phyloP scores from a whole-genome alignment of 2,797 vertebrate genomes.

The Falco berigora region DNA sequence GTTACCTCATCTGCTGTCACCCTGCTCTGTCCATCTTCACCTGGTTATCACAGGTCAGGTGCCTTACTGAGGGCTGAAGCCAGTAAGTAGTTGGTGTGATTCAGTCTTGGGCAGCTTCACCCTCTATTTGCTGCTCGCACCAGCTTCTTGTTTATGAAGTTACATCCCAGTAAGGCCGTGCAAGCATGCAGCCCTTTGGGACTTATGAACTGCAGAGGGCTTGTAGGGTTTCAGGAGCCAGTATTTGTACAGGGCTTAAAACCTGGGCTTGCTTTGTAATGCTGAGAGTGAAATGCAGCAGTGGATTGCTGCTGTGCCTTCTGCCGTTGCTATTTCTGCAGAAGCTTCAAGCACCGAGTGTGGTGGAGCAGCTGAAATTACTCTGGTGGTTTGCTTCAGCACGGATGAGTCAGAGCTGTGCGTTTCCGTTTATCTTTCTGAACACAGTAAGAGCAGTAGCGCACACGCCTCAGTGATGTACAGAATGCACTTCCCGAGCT shows the following conservation, averaged over 20 bases:
- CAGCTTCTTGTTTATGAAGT: not conserved
- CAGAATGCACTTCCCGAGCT: not conserved
- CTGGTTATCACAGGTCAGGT: not conserved
- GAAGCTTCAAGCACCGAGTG: not conserved
- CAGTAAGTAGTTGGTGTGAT: not conserved
- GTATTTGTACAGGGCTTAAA: not conserved
- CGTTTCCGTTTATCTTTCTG: not conserved
- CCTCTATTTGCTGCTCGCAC: not conserved
- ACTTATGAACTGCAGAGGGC: not conserved
- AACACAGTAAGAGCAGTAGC: not conserved
- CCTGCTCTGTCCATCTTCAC: not conserved
- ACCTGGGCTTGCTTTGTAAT: not conserved
- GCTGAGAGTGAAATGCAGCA: not conserved
- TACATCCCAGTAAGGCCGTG: accelerated
- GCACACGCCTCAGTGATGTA: not conserved
- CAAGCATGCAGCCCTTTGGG: not conserved
- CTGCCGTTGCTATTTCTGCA: not conserved
- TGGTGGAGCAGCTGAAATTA: not conserved
- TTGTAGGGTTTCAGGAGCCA: not conserved
- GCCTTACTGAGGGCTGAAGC: not conserved
- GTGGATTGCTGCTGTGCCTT: not conserved
- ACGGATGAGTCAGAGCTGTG: not conserved
- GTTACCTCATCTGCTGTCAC: not conserved
- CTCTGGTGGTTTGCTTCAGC: not conserved
- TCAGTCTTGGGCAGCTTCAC: not conserved